phyloP scores from a whole-genome alignment of 2,797 vertebrate species.

The Sphenopsis melanotis region DNA sequence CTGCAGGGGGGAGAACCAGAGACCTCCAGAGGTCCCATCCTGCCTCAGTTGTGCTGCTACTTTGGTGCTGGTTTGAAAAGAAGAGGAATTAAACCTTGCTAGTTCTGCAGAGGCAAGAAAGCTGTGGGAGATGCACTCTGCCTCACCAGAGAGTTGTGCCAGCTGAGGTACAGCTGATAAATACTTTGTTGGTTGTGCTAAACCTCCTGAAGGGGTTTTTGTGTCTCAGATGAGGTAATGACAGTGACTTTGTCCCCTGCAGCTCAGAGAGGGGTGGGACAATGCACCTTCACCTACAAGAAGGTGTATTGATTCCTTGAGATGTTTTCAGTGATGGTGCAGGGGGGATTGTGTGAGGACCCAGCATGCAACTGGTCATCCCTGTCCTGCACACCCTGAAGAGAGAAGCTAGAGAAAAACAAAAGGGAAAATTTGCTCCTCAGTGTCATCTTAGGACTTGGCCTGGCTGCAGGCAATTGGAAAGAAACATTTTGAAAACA shows the following conservation, averaged over 20 bases:
- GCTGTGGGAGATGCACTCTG: background rate
- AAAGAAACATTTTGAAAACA: background rate
- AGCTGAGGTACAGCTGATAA: background rate
- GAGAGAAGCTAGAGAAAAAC: background rate
- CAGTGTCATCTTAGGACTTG: background rate
- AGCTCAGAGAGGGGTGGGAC: background rate
- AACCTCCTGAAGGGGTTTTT: background rate
- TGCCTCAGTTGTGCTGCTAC: background rate
- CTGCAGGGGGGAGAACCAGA: background rate
- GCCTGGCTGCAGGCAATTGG: background rate
- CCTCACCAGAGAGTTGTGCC: background rate
- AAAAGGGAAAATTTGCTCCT: background rate
- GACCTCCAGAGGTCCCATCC: background rate
- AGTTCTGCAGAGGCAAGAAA: background rate
- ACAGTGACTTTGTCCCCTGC: background rate
- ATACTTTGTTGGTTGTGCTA: background rate
- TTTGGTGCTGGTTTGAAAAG: background rate
- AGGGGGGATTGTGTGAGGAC: rapidly evolving
- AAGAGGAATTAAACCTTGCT: background rate
- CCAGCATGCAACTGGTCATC: rapidly evolving
- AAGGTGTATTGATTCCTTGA: background rate
- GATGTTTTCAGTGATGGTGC: background rate
- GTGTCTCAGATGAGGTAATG: background rate
- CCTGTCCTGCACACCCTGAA: background rate
- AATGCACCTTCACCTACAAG: rapidly evolving